Evolutionary conservation across 2,888 invertebrate genomes (phyloP).

Genomic region (Calameuta filiformis): DNA sequence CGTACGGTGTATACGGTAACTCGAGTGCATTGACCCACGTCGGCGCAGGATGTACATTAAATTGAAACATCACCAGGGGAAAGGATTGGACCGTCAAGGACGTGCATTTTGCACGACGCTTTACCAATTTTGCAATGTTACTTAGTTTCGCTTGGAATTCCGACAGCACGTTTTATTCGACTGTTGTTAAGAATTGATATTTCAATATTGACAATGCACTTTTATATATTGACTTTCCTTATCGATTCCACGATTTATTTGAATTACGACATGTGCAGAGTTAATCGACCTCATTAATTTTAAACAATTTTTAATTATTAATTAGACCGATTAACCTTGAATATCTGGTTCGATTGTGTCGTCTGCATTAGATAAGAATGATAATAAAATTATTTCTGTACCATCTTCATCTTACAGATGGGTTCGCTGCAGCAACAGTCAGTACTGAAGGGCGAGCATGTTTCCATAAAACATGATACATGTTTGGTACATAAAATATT

Average conservation of each 20-base stretch:
- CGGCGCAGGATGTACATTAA: not conserved
- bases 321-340: not conserved
- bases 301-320: not conserved
- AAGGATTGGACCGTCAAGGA: not conserved
- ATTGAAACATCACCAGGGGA: not conserved
- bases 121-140: not conserved
- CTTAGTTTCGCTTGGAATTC: not conserved
- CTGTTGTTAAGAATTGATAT: not conserved
- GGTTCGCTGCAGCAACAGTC: slow-evolving; percentile 82
- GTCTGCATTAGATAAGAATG: not conserved
- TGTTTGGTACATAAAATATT: slow-evolving; percentile 71
- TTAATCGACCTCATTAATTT: not conserved
- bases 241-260: not conserved
- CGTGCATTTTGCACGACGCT: not conserved
- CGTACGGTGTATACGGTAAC: not conserved
- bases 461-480: slow-evolving; percentile 29
- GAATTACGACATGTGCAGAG: not conserved
- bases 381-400: not conserved
- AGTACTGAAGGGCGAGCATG: slow-evolving; percentile 69
- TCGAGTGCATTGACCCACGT: not conserved
- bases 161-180: not conserved
- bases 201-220: not conserved
- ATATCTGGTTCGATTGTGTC: not conserved
- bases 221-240: not conserved
- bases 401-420: slow-evolving; percentile 67